Conservation (phyloP, 2,797 vertebrate species). For the Spondyliosoma cantharus region DNA sequence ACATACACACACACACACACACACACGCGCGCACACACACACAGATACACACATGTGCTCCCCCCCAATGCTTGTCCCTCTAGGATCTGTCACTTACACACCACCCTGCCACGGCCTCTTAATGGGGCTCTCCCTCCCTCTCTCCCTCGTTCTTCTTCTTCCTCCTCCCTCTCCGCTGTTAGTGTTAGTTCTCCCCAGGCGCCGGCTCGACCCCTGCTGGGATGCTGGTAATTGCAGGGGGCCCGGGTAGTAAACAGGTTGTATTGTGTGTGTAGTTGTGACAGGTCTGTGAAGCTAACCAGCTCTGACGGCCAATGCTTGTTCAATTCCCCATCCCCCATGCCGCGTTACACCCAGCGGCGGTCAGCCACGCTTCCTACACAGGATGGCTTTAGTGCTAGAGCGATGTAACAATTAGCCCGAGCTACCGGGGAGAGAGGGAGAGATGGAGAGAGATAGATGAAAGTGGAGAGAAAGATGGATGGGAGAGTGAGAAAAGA, state of each 20-base stretch:
- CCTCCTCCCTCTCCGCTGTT: slow-evolving; percentile 47
- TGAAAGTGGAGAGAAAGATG: slow-evolving; percentile 43
- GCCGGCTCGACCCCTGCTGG: slow-evolving; percentile 52
- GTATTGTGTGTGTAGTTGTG: slow-evolving; percentile 75
- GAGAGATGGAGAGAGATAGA: slow-evolving; percentile 15
- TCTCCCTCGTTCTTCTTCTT: slow-evolving; percentile 1
- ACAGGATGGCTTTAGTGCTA: slow-evolving; percentile 62
- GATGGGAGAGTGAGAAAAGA: slow-evolving; percentile 41
- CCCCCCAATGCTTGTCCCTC: slow-evolving; percentile 37
- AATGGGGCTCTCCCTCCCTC: slow-evolving; percentile 45
- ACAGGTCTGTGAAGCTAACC: slow-evolving; percentile 82
- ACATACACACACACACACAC: slow-evolving; percentile 4
- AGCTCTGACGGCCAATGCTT: slow-evolving; percentile 84
- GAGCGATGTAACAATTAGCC: slow-evolving; percentile 79
- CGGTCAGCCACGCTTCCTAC: slow-evolving; percentile 61
- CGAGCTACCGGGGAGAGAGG: slow-evolving; percentile 36
- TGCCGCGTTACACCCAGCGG: slow-evolving; percentile 55
- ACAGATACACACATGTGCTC: slow-evolving; percentile 13
- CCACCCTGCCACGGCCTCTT: slow-evolving; percentile 53
- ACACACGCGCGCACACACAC: neutral
- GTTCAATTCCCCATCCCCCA: slow-evolving; percentile 83
- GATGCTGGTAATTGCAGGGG: slow-evolving; percentile 80
- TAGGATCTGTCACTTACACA: slow-evolving; percentile 58
- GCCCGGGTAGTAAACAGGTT: slow-evolving; percentile 80
- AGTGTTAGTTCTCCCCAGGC: slow-evolving; percentile 68